Evolutionary conservation across 2,113 vertebrate genomes (phyloP).

Genomic region (Heterotis niloticus): DNA sequence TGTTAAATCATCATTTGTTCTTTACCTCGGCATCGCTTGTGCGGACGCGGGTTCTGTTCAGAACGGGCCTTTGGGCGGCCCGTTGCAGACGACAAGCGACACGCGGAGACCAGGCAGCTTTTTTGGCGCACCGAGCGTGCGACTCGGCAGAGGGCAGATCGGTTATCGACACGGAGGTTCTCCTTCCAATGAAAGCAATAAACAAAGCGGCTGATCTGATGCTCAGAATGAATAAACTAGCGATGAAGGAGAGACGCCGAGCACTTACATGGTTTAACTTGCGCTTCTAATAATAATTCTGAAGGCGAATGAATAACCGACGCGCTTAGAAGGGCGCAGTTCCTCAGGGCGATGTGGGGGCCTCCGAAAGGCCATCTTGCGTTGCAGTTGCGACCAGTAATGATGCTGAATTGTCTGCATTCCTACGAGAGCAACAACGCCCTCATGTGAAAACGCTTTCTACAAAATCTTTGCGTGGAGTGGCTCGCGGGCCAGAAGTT

Average conservation of each 20-base stretch:
- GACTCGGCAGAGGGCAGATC: slow-evolving; percentile 11
- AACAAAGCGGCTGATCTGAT: slow-evolving; percentile 6
- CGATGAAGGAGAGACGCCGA: neutral
- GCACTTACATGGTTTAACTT: slow-evolving; percentile 11
- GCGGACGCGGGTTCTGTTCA: too few species aligned
- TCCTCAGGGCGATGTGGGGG: neutral
- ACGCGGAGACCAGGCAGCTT: too few species aligned
- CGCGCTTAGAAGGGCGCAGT: neutral
- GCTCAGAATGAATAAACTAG: neutral
- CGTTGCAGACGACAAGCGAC: too few species aligned
- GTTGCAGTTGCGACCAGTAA: neutral
- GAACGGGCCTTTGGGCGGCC: too few species aligned
- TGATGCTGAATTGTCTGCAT: neutral
- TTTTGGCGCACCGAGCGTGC: too few species aligned
- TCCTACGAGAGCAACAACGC: too few species aligned
- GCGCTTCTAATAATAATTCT: slow-evolving; percentile 17
- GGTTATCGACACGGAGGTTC: slow-evolving; percentile 17
- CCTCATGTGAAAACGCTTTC: too few species aligned
- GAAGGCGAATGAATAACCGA: neutral
- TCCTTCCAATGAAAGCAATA: slow-evolving; percentile 24
- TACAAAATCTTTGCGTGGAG: too few species aligned
- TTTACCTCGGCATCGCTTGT: too few species aligned
- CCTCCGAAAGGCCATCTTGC: neutral
- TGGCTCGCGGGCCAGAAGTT: too few species aligned
- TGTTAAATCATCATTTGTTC: too few species aligned